Conservation (phyloP, 2,888 invertebrate species). For the Rhamphomyia laevipes region DNA sequence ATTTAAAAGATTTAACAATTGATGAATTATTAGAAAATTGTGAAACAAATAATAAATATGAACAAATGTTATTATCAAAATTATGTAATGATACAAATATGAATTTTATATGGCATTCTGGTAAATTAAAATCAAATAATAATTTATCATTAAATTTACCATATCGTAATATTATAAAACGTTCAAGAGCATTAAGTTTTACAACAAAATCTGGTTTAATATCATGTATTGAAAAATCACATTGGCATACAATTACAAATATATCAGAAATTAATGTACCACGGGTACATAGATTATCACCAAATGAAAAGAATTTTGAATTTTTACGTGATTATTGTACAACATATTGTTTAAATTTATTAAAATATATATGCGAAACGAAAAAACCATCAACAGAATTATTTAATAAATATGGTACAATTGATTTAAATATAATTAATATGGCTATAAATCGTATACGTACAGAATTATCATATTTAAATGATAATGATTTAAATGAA, state of each 20-base stretch:
- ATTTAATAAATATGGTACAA: slow-evolving; percentile 41
- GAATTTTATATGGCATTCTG: slow-evolving; percentile 62
- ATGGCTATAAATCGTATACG: slow-evolving; percentile 62
- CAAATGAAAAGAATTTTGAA: slow-evolving; percentile 25
- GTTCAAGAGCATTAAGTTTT: slow-evolving; percentile 31
- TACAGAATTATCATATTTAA: slow-evolving; percentile 2
- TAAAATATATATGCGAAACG: slow-evolving; percentile 25
- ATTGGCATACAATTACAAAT: slow-evolving; percentile 28
- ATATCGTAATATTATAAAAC: slow-evolving; percentile 28
- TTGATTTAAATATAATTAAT: slow-evolving; percentile 47
- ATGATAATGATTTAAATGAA: background rate
- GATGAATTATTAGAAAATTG: slow-evolving; percentile 26
- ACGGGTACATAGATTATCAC: slow-evolving; percentile 41
- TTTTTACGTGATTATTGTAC: slow-evolving; percentile 53
- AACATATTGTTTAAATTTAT: slow-evolving; percentile 64
- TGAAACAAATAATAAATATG: slow-evolving; percentile 29
- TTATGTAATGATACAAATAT: slow-evolving; percentile 47
- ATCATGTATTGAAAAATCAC: slow-evolving; percentile 29
- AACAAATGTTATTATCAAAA: slow-evolving; percentile 33
- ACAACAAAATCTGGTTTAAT: slow-evolving; percentile 41
- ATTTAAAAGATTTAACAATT: slow-evolving; percentile 28
- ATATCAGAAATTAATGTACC: slow-evolving; percentile 49
- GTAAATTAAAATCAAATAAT: slow-evolving; percentile 20
- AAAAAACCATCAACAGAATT: no score
- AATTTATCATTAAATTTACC: slow-evolving; percentile 18